phyloP scores from a whole-genome alignment of 2,888 invertebrate species.

The Philonicus albiceps region DNA sequence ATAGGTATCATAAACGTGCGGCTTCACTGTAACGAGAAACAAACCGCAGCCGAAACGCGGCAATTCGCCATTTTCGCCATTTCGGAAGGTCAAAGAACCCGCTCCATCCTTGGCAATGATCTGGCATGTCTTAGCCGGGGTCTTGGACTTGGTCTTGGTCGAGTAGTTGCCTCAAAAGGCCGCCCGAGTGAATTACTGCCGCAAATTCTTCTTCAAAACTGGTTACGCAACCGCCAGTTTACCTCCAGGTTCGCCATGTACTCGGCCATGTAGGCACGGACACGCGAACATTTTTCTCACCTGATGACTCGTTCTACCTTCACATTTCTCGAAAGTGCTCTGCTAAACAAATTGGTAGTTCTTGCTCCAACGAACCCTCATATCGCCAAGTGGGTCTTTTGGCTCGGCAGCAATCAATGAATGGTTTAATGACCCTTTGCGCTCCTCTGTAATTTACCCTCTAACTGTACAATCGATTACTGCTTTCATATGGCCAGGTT shows the following conservation, averaged over 20 bases:
- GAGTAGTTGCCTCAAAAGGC: slow-evolving; percentile 16
- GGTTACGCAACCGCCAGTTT: slow-evolving; percentile 10
- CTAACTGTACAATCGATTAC: slow-evolving; percentile 25
- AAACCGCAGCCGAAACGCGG: neutral
- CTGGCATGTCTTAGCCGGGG: neutral
- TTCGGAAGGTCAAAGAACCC: slow-evolving; percentile 26
- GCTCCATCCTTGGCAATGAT: slow-evolving; percentile 13
- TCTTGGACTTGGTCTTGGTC: neutral
- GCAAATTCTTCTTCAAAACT: slow-evolving; percentile 18
- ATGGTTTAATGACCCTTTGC: slow-evolving; percentile 2
- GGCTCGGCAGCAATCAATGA: slow-evolving; percentile 7
- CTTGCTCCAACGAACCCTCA: neutral
- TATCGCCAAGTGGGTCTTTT: slow-evolving; percentile 2
- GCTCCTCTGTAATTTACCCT: neutral
- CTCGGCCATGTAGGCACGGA: neutral
- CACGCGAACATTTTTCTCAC: neutral
- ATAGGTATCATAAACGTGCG: neutral
- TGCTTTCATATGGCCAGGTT: neutral
- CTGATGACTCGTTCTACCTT: slow-evolving; percentile 10
- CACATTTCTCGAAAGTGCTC: slow-evolving; percentile 15
- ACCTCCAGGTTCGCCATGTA: neutral
- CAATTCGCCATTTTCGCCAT: slow-evolving; percentile 6
- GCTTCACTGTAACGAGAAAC: neutral
- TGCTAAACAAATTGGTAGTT: neutral
- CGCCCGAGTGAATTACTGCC: slow-evolving; percentile 23